A percentile compares a stretch with the other conserved stretches of the same genome.
Conservation (phyloP, 2,888 invertebrate genomes). For the Caenorhabditis doughertyi region DNA sequence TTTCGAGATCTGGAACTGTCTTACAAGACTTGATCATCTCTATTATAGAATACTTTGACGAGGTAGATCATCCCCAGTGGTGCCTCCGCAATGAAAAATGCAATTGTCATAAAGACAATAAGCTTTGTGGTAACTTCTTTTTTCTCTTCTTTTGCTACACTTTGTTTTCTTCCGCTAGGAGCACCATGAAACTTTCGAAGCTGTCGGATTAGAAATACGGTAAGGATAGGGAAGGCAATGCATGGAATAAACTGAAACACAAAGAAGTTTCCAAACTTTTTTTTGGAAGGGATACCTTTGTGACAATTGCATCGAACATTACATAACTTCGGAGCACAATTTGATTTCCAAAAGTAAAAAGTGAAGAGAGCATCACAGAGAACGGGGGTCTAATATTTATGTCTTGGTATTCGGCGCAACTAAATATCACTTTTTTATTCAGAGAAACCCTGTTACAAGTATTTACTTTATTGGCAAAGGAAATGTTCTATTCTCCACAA, state of each 20-base stretch:
- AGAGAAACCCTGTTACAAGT: not conserved
- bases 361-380: constrained; percentile 3
- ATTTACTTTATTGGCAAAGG: constrained; percentile 27
- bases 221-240: constrained; percentile 12
- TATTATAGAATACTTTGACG: constrained; percentile 12
- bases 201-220: constrained; percentile 7
- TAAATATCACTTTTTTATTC: constrained; percentile 1
- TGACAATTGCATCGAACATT: constrained; percentile 31
- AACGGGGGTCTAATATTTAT: not conserved
- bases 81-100: constrained; percentile 41
- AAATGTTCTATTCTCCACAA: constrained; percentile 11
- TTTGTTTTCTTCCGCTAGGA: not conserved
- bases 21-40: constrained; percentile 13
- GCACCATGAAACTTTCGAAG: constrained; percentile 4
- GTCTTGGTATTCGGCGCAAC: constrained; percentile 35
- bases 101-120: constrained; percentile 37
- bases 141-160: constrained; percentile 8
- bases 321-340: constrained; percentile 18
- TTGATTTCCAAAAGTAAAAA: not conserved
- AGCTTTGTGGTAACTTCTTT: constrained; percentile 30
- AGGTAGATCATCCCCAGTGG: constrained; percentile 34
- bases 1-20: not conserved
- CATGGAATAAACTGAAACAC: constrained; percentile 41
- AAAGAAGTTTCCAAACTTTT: not conserved
- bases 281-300: constrained; percentile 7